Base-by-base conservation (phyloP, 2,888 invertebrate genomes). In the Schizaphis graminum region DNA sequence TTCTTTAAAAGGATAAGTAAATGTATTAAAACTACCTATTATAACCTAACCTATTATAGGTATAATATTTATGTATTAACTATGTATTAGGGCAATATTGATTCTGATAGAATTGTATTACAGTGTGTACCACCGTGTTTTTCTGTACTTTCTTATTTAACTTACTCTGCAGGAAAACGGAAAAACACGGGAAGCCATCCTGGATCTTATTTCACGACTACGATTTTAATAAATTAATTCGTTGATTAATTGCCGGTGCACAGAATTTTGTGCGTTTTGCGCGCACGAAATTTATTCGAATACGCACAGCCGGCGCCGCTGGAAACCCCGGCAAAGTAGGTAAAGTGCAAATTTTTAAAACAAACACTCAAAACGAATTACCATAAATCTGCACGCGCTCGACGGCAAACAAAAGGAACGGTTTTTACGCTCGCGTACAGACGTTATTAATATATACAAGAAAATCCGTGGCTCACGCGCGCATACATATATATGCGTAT, bases 271-370 rank as follows among this genome's bases (percentile, higher is more conserved):
- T 24, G 90, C 67, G 10, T 35, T 53, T 21, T 61, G n/a, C 35
- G 35, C 35, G 7, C 49, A 35, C 24, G 26, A 67, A 67, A 90
- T 90, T 67, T 90, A 67, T 90, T 90, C 61, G 47, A 47, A 47
- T n/a, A 28, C 16, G 16, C 11, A 4, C 21, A 4, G 49, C 2
- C 41, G n/a, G 0, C 21, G 3, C 8, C 3, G 44, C 44, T 28
- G 24, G 11, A 41, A 16, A 13, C 56, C 21, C 21, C 53, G 21
- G 44, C 28, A 16, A n/a, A 1, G 61, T 28, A 21, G 21, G 28
- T 53, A 49, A 90, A 44, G n/a, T n/a, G 35, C 35, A 35, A 21
- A 90, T 90, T 89, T 90, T 90, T 90, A 24, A 49, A 90, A 67
- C 67, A 47, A 67, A 88, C 35, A 35, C 47, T 90, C 47, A 24